These are phyloP conservation scores for Carduelis carduelis DNA, from an alignment of 2,797 vertebrate genomes.

Conservation along the genomic window DNA sequence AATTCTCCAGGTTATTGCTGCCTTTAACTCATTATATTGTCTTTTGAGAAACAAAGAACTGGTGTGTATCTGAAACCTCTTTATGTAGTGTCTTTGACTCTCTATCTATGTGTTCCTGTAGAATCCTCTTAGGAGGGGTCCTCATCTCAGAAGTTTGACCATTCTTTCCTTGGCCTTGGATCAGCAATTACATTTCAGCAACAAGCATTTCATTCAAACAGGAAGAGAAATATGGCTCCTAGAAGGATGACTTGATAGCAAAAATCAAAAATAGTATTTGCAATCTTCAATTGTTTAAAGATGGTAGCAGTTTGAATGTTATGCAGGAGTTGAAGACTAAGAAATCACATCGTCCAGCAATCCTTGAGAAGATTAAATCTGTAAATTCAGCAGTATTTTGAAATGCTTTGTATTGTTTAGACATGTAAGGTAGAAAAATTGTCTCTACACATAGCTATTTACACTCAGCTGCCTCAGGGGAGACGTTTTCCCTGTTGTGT, in stretches of 20 bases:
- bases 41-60: not conserved
- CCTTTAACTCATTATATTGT: not conserved
- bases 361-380: not conserved
- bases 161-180: not conserved
- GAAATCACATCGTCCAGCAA: not conserved
- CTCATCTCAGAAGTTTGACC: not conserved
- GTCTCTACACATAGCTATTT: not conserved
- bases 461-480: not conserved
- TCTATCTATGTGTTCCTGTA: rapidly evolving
- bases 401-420: not conserved
- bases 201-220: not conserved
- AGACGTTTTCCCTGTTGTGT: not conserved
- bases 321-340: not conserved
- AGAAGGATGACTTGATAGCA: not conserved
- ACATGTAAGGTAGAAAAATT: not conserved
- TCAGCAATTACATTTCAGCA: not conserved
- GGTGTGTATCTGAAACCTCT: not conserved
- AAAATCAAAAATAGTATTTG: not conserved
- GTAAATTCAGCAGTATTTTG: not conserved
- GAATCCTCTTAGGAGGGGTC: not conserved
- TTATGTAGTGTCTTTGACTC: not conserved
- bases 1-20: not conserved
- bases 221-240: not conserved
- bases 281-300: not conserved
- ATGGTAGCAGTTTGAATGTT: not conserved